phyloP scores from a whole-genome alignment of 2,888 invertebrate genomes.

The Diadromus collaris region DNA sequence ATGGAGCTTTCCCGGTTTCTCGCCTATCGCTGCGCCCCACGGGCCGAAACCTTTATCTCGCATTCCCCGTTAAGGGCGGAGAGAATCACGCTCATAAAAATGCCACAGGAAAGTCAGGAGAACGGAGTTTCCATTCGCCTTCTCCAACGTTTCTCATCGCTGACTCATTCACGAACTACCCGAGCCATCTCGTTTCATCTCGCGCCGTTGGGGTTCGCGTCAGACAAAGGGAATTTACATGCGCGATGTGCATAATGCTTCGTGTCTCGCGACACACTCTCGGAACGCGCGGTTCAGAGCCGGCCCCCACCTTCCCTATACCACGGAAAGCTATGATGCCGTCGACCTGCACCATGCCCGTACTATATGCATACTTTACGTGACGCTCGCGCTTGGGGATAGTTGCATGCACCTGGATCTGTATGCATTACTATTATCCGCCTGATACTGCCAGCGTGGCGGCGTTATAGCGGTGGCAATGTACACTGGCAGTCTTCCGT shows the following conservation, averaged over 20 bases:
- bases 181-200: slow-evolving; percentile 26
- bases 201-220: slow-evolving; percentile 2
- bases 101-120: slow-evolving; percentile 23
- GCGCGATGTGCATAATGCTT: slow-evolving; percentile 57
- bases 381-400: slow-evolving; percentile 7
- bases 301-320: slow-evolving; percentile 16
- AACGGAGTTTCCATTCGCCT: neutral
- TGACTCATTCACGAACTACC: slow-evolving; percentile 19
- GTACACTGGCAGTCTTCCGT: neutral
- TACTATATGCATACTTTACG: neutral
- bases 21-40: slow-evolving; percentile 1
- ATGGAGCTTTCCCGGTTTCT: slow-evolving; percentile 20
- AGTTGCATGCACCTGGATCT: slow-evolving; percentile 17
- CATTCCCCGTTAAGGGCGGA: neutral
- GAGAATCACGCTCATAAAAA: slow-evolving; percentile 40
- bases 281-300: slow-evolving; percentile 14
- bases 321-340: slow-evolving; percentile 2
- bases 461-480: neutral
- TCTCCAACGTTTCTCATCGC: slow-evolving; percentile 26
- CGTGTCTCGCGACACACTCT: slow-evolving; percentile 40
- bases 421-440: slow-evolving; percentile 32
- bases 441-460: slow-evolving; percentile 1
- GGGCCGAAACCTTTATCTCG: neutral
- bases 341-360: slow-evolving; percentile 1
- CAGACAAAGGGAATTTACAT: slow-evolving; percentile 68